Conservation (phyloP, 1,140 invertebrate genomes). For the Plutomurus gul region DNA sequence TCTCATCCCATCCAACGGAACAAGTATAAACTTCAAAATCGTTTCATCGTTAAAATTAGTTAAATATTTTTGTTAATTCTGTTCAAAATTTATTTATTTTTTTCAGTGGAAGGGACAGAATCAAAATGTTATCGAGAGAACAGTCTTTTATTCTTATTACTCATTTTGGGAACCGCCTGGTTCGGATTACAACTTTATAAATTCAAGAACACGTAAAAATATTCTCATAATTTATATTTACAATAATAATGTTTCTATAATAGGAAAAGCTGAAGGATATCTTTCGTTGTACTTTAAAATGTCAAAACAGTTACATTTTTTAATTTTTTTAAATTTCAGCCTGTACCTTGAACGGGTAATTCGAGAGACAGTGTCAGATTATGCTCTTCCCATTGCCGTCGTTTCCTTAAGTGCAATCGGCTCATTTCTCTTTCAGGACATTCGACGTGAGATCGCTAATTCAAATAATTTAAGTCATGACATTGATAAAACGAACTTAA, state of each 20-base stretch:
- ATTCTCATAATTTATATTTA: no score
- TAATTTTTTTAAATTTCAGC: slow-evolving; percentile 55
- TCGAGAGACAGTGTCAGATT: slow-evolving; percentile 67
- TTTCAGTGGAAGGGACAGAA: neutral
- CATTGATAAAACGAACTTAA: no score
- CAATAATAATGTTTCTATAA: no score
- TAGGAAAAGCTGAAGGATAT: slow-evolving; percentile 72
- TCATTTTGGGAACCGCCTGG: slow-evolving; percentile 70
- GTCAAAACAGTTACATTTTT: neutral
- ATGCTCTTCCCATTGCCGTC: slow-evolving; percentile 67
- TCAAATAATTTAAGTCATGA: no score
- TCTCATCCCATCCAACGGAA: neutral
- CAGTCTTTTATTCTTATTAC: slow-evolving; percentile 66
- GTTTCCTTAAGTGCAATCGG: slow-evolving; percentile 67
- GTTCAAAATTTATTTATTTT: neutral
- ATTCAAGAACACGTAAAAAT: slow-evolving; percentile 70
- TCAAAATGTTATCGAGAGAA: slow-evolving; percentile 62
- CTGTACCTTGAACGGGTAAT: slow-evolving; percentile 67
- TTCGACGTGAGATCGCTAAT: slow-evolving; percentile 59
- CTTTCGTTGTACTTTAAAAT: slow-evolving; percentile 51
- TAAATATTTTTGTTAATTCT: no score
- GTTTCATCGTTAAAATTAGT: neutral
- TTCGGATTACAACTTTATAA: slow-evolving; percentile 68
- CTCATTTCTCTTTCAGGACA: slow-evolving; percentile 65
- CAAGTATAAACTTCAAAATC: neutral